A percentile compares a stretch with the other conserved stretches of the same genome.
Evolutionary conservation across 2,797 vertebrate genomes (phyloP).

Genomic region (Dallia pectoralis): DNA sequence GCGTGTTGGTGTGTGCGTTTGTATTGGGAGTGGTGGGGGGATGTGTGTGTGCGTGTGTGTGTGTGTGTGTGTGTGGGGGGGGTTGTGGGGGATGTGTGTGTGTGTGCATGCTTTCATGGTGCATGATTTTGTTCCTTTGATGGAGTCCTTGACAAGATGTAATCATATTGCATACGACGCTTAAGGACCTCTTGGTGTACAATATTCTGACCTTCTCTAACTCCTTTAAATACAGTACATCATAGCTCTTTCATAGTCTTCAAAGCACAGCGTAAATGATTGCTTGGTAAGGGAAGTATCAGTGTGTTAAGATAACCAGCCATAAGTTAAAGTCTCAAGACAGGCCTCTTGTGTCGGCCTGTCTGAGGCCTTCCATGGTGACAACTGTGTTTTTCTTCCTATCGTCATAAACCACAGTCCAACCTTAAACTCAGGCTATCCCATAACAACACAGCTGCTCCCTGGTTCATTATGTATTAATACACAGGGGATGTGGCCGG

Average conservation of each 20-base stretch:
- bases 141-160: slow-evolving; percentile 61
- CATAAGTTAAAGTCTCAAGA: slow-evolving; percentile 12
- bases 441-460: slow-evolving; percentile 56
- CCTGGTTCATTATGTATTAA: slow-evolving; percentile 53
- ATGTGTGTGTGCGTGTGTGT: slow-evolving; percentile 6
- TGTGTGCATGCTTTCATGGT: not conserved
- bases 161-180: slow-evolving; percentile 14
- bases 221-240: too few relatives aligned
- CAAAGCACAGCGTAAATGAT: not conserved
- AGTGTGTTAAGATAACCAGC: slow-evolving; percentile 33
- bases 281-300: slow-evolving; percentile 31
- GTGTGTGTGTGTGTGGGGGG: not conserved
- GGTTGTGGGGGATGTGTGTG: slow-evolving; percentile 4
- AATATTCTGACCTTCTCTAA: slow-evolving; percentile 33
- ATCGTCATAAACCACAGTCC: slow-evolving; percentile 46
- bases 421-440: slow-evolving; percentile 24
- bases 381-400: slow-evolving; percentile 63
- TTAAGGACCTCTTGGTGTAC: slow-evolving; percentile 23
- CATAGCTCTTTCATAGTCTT: not conserved
- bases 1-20: not conserved
- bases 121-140: not conserved
- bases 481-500: slow-evolving; percentile 53
- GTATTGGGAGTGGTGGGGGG: not conserved
- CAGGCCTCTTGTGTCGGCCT: slow-evolving; percentile 39
- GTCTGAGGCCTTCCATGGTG: slow-evolving; percentile 59